Evolutionary conservation across 2,113 vertebrate species (phyloP).

Genomic region (Heliornis fulica): DNA sequence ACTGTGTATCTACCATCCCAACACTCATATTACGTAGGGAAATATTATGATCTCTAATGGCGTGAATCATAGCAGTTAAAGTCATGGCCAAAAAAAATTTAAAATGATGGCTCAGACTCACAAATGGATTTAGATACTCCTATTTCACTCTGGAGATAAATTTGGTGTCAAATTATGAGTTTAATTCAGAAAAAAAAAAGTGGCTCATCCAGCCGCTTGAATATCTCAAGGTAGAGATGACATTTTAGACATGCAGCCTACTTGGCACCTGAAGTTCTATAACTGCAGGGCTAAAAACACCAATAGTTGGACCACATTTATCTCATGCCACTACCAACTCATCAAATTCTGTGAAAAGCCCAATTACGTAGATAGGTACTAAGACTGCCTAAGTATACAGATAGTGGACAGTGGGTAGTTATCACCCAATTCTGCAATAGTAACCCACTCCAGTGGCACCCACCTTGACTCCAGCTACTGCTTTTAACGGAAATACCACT

Average conservation of each 20-base stretch:
- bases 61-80: not conserved
- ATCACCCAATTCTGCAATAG: not conserved
- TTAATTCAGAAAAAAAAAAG: not conserved
- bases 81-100: not conserved
- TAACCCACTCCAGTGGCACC: not conserved
- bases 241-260: not conserved
- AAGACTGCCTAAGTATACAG: not conserved
- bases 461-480: not conserved
- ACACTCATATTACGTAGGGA: not conserved
- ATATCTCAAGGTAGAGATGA: not conserved
- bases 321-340: not conserved
- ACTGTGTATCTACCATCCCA: not conserved
- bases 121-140: not conserved
- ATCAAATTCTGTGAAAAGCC: not conserved
- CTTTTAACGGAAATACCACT: not conserved
- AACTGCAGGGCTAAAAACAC: not conserved
- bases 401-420: not conserved
- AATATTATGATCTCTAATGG: not conserved
- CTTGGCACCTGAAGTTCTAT: not conserved
- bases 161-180: not conserved
- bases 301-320: not conserved
- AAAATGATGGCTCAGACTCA: not conserved
- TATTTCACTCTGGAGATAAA: not conserved
- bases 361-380: not conserved
- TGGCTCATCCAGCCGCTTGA: not conserved